Evolutionary conservation across 2,797 vertebrate genomes (phyloP).

Genomic region (Spheniscus humboldti): DNA sequence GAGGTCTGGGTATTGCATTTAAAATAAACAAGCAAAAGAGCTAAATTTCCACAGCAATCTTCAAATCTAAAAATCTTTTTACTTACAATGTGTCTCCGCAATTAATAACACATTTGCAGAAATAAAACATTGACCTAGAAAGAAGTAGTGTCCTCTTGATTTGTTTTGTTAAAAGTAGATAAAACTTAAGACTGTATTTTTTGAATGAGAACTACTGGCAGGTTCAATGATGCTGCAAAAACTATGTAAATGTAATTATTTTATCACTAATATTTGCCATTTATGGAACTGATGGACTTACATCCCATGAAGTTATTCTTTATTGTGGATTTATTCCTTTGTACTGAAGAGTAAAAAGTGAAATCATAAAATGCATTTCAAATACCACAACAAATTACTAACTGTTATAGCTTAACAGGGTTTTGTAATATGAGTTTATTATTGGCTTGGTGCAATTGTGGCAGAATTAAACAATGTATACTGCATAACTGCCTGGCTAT

Average conservation of each 20-base stretch:
- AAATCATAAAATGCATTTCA: background rate
- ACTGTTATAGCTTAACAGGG: background rate
- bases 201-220: background rate
- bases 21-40: conserved; percentile 17
- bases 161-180: background rate
- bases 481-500: background rate
- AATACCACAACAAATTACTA: background rate
- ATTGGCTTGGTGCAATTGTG: conserved; percentile 12
- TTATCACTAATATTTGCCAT: background rate
- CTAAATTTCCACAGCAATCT: background rate
- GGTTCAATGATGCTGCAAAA: background rate
- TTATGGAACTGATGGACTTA: background rate
- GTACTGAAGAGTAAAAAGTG: background rate
- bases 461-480: conserved; percentile 47
- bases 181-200: background rate
- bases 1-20: background rate
- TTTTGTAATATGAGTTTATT: background rate
- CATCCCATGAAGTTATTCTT: background rate
- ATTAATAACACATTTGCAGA: background rate
- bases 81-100: background rate
- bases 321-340: background rate
- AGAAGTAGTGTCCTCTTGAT: background rate
- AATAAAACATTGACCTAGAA: background rate
- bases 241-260: background rate
- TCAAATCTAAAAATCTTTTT: background rate